These are phyloP conservation scores for Lissocephala sabroskyi DNA, from an alignment of 2,888 invertebrate species.

Conservation along the genomic window DNA sequence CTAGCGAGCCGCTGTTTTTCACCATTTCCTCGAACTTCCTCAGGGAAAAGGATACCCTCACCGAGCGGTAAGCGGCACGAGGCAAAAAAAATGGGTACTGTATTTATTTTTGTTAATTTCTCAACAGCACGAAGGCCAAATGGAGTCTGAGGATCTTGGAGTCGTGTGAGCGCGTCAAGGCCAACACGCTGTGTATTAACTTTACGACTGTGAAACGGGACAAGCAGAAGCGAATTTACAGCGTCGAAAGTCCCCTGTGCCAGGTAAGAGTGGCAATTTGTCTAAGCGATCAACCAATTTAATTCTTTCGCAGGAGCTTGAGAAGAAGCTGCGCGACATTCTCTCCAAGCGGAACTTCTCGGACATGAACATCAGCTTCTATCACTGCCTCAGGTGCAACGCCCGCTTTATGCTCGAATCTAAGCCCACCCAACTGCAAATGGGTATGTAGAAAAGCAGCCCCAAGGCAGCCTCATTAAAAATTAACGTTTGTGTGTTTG, in stretches of 20 bases:
- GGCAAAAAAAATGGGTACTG: background rate
- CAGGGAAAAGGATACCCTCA: constrained; percentile 74
- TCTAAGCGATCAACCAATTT: background rate
- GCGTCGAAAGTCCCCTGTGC: constrained; percentile 75
- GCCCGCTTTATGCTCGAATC: constrained; percentile 76
- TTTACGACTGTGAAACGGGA: constrained; percentile 78
- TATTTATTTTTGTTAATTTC: background rate
- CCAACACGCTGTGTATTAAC: constrained; percentile 74
- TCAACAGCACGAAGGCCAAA: constrained; percentile 69
- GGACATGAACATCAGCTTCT: constrained; percentile 74
- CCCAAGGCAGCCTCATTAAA: too few species aligned
- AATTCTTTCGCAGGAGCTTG: constrained; percentile 70
- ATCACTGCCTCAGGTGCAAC: constrained; percentile 78
- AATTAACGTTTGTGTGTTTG: background rate
- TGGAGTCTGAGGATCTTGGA: constrained; percentile 75
- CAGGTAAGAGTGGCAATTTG: constrained; percentile 73
- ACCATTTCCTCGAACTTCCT: constrained; percentile 74
- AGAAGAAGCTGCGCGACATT: constrained; percentile 72
- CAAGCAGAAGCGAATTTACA: constrained; percentile 76
- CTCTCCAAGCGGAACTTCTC: constrained; percentile 73
- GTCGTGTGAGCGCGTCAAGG: constrained; percentile 73
- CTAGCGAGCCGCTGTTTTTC: constrained; percentile 72
- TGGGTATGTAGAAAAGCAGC: too few species aligned
- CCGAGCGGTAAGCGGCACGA: constrained; percentile 61
- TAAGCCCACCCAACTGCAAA: constrained; percentile 43